Percentiles rank a stretch among this genome's conserved stretches.
Conservation (phyloP, 2,888 invertebrate species). For the Zhengitettix transpicula region DNA sequence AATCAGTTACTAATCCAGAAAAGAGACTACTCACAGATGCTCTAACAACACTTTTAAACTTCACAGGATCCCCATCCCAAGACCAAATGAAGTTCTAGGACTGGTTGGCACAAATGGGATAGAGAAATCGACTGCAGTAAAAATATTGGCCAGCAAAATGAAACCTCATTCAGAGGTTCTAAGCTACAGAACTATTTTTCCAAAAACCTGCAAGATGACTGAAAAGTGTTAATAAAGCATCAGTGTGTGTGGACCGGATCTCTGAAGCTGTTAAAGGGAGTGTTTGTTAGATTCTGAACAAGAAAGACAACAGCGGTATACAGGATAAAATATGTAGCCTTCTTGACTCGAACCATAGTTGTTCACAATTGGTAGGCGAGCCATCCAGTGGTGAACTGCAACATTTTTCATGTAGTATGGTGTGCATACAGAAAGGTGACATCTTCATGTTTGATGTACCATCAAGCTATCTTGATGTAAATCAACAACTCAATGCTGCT, state of each 20-base stretch:
- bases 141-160: slow-evolving; percentile 95
- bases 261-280: slow-evolving; percentile 93
- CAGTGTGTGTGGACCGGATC: slow-evolving; percentile 99
- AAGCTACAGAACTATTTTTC: slow-evolving; percentile 99
- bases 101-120: slow-evolving; percentile 99
- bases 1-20: slow-evolving; percentile 66
- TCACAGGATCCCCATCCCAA: slow-evolving; percentile 90
- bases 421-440: slow-evolving; percentile 94
- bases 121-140: slow-evolving; percentile 96
- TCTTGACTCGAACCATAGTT: slow-evolving; percentile 79
- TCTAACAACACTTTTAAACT: slow-evolving; percentile 98
- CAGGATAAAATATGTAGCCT: slow-evolving; percentile 65
- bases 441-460: slow-evolving; percentile 99
- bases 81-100: slow-evolving; percentile 94
- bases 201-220: slow-evolving; percentile 92
- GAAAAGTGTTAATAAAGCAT: slow-evolving; percentile 96
- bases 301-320: slow-evolving; percentile 80
- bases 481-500: slow-evolving; percentile 94
- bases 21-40: slow-evolving; percentile 96
- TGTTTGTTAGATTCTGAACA: slow-evolving; percentile 76
- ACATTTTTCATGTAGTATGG: slow-evolving; percentile 95
- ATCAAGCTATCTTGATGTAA: slow-evolving; percentile 95
- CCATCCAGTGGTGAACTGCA: slow-evolving; percentile 97
- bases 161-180: slow-evolving; percentile 97
- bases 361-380: slow-evolving; percentile 77